phyloP scores from a whole-genome alignment of 2,113 vertebrate species.

The Solea senegalensis region DNA sequence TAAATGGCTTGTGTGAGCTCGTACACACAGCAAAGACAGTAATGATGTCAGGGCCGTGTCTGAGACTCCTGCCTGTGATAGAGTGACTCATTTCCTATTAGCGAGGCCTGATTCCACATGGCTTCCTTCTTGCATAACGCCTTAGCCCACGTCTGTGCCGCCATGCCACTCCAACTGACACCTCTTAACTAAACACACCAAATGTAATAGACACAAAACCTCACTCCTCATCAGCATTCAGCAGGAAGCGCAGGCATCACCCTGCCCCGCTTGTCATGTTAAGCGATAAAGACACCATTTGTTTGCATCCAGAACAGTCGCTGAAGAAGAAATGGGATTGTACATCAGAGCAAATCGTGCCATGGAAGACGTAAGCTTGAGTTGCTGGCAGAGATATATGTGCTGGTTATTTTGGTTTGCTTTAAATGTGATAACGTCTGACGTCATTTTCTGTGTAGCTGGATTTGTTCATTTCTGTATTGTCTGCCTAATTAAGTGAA shows the following conservation, averaged over 20 bases:
- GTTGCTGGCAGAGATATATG: conserved; percentile 8
- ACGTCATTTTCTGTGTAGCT: too few relatives aligned
- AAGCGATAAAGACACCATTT: conserved; percentile 70
- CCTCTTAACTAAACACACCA: conserved; percentile 65
- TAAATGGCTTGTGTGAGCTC: conserved; percentile 29
- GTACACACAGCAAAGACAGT: conserved; percentile 27
- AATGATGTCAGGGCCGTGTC: conserved; percentile 48
- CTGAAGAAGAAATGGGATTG: conserved; percentile 53
- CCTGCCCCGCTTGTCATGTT: conserved; percentile 64
- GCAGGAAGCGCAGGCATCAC: conserved; percentile 39
- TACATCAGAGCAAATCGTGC: conserved; percentile 50
- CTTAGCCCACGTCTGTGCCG: conserved; percentile 58
- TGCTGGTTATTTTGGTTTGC: conserved; percentile 22
- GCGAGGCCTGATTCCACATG: conserved; percentile 70
- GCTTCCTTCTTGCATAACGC: conserved; percentile 63
- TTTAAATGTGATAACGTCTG: conserved; percentile 3
- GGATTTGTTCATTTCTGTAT: too few relatives aligned
- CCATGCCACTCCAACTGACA: conserved; percentile 67
- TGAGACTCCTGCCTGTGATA: conserved; percentile 47
- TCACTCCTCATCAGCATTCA: conserved; percentile 73
- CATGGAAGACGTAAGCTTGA: conserved; percentile 34
- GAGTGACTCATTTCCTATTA: conserved; percentile 72
- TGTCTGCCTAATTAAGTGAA: too few relatives aligned
- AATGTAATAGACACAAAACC: conserved; percentile 63
- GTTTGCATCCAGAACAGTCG: conserved; percentile 63